These are phyloP conservation scores for Parapristionchus giblindavisi DNA, from an alignment of 2,888 invertebrate genomes.

Conservation along the genomic window DNA sequence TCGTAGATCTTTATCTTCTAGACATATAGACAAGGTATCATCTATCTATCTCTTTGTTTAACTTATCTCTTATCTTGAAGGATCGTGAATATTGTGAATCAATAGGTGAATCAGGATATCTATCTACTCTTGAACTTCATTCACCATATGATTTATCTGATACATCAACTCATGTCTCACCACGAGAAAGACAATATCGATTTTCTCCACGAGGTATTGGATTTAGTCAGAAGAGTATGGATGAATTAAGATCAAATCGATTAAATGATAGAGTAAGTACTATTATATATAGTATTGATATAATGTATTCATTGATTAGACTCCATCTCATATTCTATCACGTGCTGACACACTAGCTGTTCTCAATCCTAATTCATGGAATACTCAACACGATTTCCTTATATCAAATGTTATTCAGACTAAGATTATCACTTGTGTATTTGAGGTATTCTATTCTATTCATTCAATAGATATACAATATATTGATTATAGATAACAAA, in stretches of 20 bases:
- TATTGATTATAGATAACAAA: constrained; percentile 17
- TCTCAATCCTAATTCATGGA: constrained; percentile 1
- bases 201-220: constrained; percentile 24
- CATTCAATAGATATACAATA: neutral
- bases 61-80: neutral
- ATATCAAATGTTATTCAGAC: constrained; percentile 24
- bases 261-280: neutral
- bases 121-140: constrained; percentile 32
- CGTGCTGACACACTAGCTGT: constrained; percentile 33
- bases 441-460: neutral
- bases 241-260: constrained; percentile 16
- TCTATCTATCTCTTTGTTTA: neutral
- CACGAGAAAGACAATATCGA: constrained; percentile 27
- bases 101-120: constrained; percentile 37
- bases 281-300: neutral
- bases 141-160: constrained; percentile 34
- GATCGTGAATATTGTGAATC: constrained; percentile 14
- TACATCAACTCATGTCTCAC: constrained; percentile 27
- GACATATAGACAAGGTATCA: constrained; percentile 35
- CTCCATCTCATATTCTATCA: neutral
- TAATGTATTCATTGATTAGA: neutral
- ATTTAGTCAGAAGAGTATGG: constrained; percentile 28
- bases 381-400: constrained; percentile 22
- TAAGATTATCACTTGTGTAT: constrained; percentile 36
- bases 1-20: constrained; percentile 11